Conservation (phyloP, 2,888 invertebrate genomes). For the Agriopis marginaria region DNA sequence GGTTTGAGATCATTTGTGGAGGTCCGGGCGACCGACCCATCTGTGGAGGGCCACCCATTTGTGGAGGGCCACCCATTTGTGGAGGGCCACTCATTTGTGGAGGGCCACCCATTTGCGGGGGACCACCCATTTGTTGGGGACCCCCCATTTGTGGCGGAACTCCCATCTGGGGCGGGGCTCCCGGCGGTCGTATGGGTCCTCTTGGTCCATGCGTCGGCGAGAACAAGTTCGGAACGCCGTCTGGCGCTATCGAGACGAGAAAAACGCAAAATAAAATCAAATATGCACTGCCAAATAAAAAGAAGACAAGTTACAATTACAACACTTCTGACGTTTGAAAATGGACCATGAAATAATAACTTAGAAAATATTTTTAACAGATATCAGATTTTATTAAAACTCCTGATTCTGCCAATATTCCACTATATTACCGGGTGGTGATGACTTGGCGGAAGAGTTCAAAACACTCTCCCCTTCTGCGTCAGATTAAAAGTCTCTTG, state of each 20-base stretch:
- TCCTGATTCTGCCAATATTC: not conserved
- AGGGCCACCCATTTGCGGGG: conserved; percentile 60
- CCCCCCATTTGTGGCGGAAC: conserved; percentile 30
- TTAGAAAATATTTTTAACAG: not conserved
- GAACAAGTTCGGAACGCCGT: conserved; percentile 82
- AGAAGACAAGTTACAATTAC: conserved; percentile 44
- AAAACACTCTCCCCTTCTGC: too few relatives aligned
- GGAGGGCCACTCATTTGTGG: conserved; percentile 47
- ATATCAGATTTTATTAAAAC: too few relatives aligned
- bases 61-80: conserved; percentile 56
- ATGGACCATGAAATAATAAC: conserved; percentile 15
- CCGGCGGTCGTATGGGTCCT: conserved; percentile 69
- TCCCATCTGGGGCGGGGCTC: conserved; percentile 54
- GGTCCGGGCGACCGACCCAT: conserved; percentile 39
- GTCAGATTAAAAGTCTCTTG: too few relatives aligned
- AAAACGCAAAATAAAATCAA: conserved; percentile 71
- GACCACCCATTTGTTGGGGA: conserved; percentile 51
- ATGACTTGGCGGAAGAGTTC: too few relatives aligned
- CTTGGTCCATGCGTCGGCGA: conserved; percentile 76
- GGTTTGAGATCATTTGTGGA: conserved; percentile 62
- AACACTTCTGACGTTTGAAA: conserved; percentile 29
- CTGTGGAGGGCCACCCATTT: conserved; percentile 34
- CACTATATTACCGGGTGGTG: not conserved
- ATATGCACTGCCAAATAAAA: conserved; percentile 61
- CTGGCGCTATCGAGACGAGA: conserved; percentile 75